Percentiles rank a stretch among this genome's conserved stretches.
Evolutionary conservation across 1,140 invertebrate species (phyloP).

Genomic region (Hirudo medicinalis): DNA sequence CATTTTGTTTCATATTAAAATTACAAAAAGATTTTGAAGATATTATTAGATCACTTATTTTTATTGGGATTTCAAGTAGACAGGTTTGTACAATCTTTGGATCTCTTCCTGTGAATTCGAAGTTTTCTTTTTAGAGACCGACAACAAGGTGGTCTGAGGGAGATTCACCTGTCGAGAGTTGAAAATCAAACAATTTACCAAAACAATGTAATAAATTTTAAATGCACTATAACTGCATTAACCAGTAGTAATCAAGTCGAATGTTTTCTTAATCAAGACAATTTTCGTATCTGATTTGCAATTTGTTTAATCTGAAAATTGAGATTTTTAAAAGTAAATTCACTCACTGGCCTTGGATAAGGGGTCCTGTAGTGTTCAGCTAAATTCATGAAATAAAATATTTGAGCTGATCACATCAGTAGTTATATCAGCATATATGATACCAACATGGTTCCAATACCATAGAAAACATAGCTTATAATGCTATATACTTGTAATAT

Average conservation of each 20-base stretch:
- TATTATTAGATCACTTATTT: not conserved
- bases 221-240: no score
- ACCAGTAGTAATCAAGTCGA: no score
- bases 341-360: not conserved
- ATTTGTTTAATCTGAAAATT: not conserved
- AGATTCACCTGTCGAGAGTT: conserved; percentile 1
- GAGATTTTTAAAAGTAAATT: not conserved
- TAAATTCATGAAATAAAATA: not conserved
- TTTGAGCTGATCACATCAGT: not conserved
- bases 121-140: not conserved
- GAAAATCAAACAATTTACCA: no score
- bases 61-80: conserved; percentile 3
- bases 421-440: no score
- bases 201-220: no score
- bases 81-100: not conserved
- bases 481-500: no score
- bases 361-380: not conserved
- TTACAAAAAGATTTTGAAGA: no score
- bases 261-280: no score
- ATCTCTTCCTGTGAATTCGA: not conserved
- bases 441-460: no score
- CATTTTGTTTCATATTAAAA: no score
- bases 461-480: not conserved
- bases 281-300: no score
- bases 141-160: not conserved